A percentile compares a stretch with the other conserved stretches of the same genome.
Conservation (phyloP, 2,888 invertebrate genomes). For the Tenthredo livida region DNA sequence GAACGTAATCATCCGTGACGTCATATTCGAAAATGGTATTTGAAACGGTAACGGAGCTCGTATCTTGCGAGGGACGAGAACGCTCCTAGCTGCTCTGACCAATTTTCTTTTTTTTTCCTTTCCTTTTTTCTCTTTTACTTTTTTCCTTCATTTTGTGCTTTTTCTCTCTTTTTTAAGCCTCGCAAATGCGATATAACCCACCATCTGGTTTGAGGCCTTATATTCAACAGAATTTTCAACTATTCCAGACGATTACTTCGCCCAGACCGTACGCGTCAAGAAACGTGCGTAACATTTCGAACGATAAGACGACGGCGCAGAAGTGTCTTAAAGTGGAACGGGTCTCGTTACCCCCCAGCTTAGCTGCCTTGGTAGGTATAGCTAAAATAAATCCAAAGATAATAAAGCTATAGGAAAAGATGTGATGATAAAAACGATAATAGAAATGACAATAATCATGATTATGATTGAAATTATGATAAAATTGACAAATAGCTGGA, state of each 20-base stretch:
- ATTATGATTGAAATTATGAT: background rate
- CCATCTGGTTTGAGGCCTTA: constrained; percentile 14
- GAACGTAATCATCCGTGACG: constrained; percentile 44
- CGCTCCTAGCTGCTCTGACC: constrained; percentile 20
- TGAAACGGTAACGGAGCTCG: constrained; percentile 6
- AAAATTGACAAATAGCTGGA: constrained; percentile 15
- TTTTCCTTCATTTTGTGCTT: background rate
- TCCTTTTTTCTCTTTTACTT: background rate
- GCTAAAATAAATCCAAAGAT: background rate
- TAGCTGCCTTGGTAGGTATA: background rate
- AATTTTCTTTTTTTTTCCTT: background rate
- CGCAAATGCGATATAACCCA: constrained; percentile 15
- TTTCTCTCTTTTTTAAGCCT: background rate
- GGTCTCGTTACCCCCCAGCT: constrained; percentile 20
- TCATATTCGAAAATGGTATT: constrained; percentile 33
- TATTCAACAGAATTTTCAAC: constrained; percentile 42
- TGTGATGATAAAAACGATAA: background rate
- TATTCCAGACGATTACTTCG: constrained; percentile 44
- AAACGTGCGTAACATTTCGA: constrained; percentile 27
- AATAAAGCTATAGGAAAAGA: background rate
- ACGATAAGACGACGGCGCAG: constrained; percentile 32
- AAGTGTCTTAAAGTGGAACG: constrained; percentile 16
- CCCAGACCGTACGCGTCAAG: constrained; percentile 30
- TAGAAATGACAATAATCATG: background rate
- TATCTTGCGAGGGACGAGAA: constrained; percentile 10